Evolutionary conservation across 2,113 vertebrate species (phyloP).

Genomic region (Chloropsis cyanopogon): DNA sequence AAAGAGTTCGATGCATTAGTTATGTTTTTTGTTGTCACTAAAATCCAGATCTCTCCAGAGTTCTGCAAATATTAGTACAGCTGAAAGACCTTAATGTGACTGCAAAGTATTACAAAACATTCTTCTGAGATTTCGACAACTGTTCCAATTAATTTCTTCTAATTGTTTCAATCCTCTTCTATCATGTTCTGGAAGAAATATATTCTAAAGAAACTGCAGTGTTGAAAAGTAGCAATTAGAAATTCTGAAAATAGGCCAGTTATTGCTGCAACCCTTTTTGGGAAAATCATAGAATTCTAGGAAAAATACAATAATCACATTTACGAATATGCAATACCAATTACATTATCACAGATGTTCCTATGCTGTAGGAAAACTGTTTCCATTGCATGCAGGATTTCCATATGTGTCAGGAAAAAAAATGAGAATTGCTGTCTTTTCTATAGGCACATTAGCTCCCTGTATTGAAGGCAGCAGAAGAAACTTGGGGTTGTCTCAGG

Average conservation of each 20-base stretch:
- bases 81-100: neutral
- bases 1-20: neutral
- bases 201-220: neutral
- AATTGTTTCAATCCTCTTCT: neutral
- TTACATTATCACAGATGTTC: neutral
- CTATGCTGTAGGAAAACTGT: neutral
- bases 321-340: neutral
- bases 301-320: neutral
- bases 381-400: neutral
- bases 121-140: neutral
- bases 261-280: neutral
- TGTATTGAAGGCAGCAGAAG: neutral
- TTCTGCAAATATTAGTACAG: neutral
- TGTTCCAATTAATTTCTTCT: neutral
- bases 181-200: neutral
- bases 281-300: accelerated
- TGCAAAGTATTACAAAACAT: neutral
- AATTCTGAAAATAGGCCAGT: neutral
- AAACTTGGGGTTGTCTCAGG: neutral
- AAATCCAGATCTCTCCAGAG: neutral
- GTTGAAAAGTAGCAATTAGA: neutral
- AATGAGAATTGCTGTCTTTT: neutral
- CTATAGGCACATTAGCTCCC: neutral
- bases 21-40: neutral
- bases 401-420: neutral